These are phyloP conservation scores for Spermophilus dauricus DNA, from an alignment of 2,113 vertebrate species.

Conservation along the genomic window DNA sequence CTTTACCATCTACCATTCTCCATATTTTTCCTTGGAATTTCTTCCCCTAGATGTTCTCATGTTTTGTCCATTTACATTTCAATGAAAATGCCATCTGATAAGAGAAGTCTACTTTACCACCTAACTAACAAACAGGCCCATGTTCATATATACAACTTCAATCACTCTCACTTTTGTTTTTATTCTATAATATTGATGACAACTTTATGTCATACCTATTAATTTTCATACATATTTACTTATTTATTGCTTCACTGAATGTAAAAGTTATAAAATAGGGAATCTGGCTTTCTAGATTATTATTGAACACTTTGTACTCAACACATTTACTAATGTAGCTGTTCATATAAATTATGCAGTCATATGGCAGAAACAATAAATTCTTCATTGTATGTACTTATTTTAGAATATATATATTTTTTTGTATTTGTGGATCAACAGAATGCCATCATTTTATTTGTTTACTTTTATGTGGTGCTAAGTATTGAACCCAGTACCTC, in stretches of 20 bases:
- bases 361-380: not conserved
- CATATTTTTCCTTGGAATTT: not conserved
- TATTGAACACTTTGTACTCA: not conserved
- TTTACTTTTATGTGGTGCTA: too few relatives aligned
- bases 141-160: not conserved
- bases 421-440: too few relatives aligned
- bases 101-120: not conserved
- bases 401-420: not conserved
- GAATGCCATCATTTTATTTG: too few relatives aligned
- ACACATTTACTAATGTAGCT: not conserved
- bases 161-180: not conserved
- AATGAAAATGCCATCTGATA: not conserved
- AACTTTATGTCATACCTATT: not conserved
- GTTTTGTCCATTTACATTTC: not conserved
- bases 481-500: too few relatives aligned
- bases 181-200: not conserved
- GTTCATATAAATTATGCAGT: not conserved
- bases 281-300: not conserved
- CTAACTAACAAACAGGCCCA: not conserved
- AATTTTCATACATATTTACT: not conserved
- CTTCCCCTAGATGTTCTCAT: not conserved
- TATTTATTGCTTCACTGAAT: not conserved
- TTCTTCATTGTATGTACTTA: not conserved
- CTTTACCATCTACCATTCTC: not conserved
- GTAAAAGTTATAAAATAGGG: not conserved